These are phyloP conservation scores for Phymatocera aterrima DNA, from an alignment of 2,888 invertebrate genomes.

Conservation along the genomic window DNA sequence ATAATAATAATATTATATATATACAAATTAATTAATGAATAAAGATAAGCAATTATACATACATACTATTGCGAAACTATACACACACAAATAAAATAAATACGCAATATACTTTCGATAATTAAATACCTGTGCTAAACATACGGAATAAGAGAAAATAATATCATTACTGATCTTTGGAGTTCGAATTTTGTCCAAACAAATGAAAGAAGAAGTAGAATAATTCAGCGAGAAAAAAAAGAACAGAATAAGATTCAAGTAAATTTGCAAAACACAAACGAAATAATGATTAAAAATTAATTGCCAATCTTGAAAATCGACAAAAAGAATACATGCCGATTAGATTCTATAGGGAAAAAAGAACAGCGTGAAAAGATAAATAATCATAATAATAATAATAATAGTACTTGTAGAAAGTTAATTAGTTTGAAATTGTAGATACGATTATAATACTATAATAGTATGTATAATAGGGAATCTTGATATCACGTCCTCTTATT, in stretches of 20 bases:
- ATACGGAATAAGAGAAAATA: background rate
- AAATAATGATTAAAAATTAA: background rate
- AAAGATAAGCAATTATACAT: conserved; percentile 38
- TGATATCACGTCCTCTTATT: conserved; percentile 28
- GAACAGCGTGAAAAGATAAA: background rate
- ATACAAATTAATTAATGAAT: no score
- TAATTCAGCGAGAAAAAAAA: background rate
- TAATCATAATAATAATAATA: background rate
- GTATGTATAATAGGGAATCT: background rate
- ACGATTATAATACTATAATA: background rate
- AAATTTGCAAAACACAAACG: background rate
- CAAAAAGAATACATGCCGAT: background rate
- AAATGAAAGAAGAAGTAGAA: background rate
- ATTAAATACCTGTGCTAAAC: no score
- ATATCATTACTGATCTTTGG: background rate
- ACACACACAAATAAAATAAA: background rate
- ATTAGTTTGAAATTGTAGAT: conserved; percentile 14
- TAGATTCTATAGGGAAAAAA: conserved; percentile 15
- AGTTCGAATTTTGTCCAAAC: background rate
- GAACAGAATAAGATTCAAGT: background rate
- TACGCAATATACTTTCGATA: conserved; percentile 11
- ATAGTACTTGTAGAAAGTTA: background rate
- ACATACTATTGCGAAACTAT: background rate
- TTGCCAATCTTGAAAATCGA: background rate
- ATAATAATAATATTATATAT: no score